These are phyloP conservation scores for Drosophila maculinotata DNA, from an alignment of 2,888 invertebrate species.

Conservation along the genomic window DNA sequence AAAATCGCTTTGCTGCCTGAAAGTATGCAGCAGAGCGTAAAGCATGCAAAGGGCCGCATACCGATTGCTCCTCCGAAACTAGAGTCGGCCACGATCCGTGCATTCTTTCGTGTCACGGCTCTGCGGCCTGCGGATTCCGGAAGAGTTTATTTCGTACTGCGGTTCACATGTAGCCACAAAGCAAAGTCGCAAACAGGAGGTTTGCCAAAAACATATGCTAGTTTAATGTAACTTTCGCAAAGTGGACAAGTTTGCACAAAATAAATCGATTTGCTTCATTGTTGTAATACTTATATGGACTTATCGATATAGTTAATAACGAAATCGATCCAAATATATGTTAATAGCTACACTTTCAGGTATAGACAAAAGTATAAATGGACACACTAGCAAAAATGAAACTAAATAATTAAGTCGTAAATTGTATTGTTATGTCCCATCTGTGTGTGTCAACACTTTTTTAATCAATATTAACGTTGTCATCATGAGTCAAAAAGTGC, in stretches of 20 bases:
- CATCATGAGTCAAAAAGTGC: neutral
- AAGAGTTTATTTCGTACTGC: neutral
- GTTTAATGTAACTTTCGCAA: neutral
- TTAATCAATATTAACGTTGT: neutral
- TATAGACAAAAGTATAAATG: too few species aligned
- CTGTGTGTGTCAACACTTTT: too few species aligned
- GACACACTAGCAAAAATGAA: too few species aligned
- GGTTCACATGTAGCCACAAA: neutral
- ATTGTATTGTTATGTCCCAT: too few species aligned
- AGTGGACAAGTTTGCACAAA: neutral
- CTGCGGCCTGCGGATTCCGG: neutral
- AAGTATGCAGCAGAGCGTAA: constrained; percentile 76
- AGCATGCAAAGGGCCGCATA: constrained; percentile 67
- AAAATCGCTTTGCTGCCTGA: constrained; percentile 79
- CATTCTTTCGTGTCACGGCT: constrained; percentile 34
- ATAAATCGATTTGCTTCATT: too few species aligned
- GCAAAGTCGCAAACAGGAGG: neutral
- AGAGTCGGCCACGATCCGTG: constrained; percentile 32
- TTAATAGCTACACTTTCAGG: too few species aligned
- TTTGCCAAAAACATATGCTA: neutral
- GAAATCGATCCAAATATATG: too few species aligned
- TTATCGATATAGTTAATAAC: too few species aligned
- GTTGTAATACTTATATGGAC: too few species aligned
- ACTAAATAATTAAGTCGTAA: too few species aligned
- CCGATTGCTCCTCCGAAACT: constrained; percentile 56